Percentiles rank a stretch among this genome's conserved stretches.
Conservation (phyloP, 2,797 vertebrate species). For the Enteromius trimaculatus region DNA sequence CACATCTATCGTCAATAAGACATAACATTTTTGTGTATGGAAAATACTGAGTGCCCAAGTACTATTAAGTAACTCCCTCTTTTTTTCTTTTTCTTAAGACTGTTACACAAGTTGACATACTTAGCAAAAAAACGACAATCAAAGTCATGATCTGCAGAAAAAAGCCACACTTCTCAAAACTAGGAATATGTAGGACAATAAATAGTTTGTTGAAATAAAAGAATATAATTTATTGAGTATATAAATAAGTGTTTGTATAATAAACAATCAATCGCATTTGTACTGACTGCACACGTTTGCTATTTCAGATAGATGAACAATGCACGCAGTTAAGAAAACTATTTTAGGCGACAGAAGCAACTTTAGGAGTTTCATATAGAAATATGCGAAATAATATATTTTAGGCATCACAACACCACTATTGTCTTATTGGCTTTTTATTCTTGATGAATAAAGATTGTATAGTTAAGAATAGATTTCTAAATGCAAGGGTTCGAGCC, state of each 20-base stretch:
- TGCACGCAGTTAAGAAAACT: constrained; percentile 52
- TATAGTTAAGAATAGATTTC: constrained; percentile 60
- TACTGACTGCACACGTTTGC: constrained; percentile 40
- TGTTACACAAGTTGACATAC: constrained; percentile 29
- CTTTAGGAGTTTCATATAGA: constrained; percentile 76
- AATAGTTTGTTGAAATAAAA: constrained; percentile 64
- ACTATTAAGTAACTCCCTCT: not conserved
- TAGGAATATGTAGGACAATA: not conserved
- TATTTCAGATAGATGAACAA: constrained; percentile 9
- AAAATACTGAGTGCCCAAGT: not conserved
- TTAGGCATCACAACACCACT: constrained; percentile 81
- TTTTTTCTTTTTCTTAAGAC: not conserved
- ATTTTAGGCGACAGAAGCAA: constrained; percentile 61
- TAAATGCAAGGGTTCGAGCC: constrained; percentile 46
- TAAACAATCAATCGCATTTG: constrained; percentile 27
- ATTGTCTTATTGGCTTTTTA: constrained; percentile 80
- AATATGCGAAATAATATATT: constrained; percentile 82
- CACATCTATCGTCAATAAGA: not conserved
- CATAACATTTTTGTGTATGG: constrained; percentile 19
- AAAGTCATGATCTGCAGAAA: constrained; percentile 5
- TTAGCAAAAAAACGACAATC: constrained; percentile 71
- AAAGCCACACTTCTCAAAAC: constrained; percentile 12
- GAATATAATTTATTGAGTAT: constrained; percentile 77
- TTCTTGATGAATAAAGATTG: constrained; percentile 73
- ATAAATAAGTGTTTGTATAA: constrained; percentile 50